These are phyloP conservation scores for Bombus impatiens DNA, from an alignment of 1,140 invertebrate genomes.

Conservation along the genomic window DNA sequence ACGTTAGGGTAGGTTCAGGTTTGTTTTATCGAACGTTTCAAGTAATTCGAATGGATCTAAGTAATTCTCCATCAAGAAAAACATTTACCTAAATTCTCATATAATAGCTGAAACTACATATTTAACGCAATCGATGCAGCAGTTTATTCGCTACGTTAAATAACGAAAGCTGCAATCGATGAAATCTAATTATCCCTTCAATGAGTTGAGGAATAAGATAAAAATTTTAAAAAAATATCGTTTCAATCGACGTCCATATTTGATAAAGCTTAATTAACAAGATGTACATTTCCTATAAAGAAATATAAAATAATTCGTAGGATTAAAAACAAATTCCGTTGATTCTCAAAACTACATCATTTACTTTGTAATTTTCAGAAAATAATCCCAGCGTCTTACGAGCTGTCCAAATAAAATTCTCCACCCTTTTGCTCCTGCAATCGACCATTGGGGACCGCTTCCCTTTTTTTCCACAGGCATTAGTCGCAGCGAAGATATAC, in stretches of 20 bases:
- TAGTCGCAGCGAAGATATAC: constrained; percentile 68
- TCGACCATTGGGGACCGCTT: constrained; percentile 68
- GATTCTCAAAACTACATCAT: background rate
- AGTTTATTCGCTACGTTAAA: background rate
- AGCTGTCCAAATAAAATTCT: background rate
- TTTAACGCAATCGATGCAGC: background rate
- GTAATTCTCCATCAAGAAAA: background rate
- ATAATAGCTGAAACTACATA: background rate
- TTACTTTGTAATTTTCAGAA: background rate
- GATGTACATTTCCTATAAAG: background rate
- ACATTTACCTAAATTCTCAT: background rate
- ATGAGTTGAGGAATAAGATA: background rate
- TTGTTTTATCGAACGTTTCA: too few relatives aligned
- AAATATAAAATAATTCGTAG: background rate
- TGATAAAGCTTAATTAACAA: background rate
- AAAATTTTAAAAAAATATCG: background rate
- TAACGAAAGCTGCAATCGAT: background rate
- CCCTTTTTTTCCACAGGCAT: constrained; percentile 62
- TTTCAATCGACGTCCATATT: background rate
- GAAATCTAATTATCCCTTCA: background rate
- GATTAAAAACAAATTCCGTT: background rate
- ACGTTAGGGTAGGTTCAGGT: too few relatives aligned
- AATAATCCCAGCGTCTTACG: background rate
- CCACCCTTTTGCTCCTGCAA: constrained; percentile 15
- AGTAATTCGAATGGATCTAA: too few relatives aligned